Evolutionary conservation across 2,888 invertebrate species (phyloP).

Genomic region (Synanthedon myopaeformis): DNA sequence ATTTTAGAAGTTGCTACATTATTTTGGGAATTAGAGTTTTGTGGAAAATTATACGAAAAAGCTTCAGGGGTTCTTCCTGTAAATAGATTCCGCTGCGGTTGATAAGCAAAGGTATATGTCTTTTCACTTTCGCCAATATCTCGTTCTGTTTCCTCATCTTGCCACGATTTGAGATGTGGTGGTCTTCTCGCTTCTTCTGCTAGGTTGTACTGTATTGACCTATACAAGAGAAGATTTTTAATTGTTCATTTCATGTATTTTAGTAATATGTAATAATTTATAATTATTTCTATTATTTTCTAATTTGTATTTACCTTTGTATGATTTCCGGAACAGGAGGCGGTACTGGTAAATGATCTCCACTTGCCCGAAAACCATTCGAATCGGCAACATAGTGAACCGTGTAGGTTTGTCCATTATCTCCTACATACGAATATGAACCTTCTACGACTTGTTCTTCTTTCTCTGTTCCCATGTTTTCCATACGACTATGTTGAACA

Average conservation of each 20-base stretch:
- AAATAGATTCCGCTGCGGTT: constrained; percentile 39
- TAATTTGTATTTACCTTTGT: constrained; percentile 48
- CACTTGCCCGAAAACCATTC: constrained; percentile 81
- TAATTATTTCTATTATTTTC: background rate
- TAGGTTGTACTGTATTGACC: constrained; percentile 59
- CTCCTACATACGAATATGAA: constrained; percentile 73
- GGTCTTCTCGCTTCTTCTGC: constrained; percentile 61
- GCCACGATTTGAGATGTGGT: constrained; percentile 43
- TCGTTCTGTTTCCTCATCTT: constrained; percentile 32
- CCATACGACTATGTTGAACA: constrained; percentile 68
- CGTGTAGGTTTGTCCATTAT: constrained; percentile 72
- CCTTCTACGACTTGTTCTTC: constrained; percentile 73
- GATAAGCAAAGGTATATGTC: constrained; percentile 21
- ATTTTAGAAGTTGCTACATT: constrained; percentile 40
- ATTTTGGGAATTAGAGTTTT: constrained; percentile 33
- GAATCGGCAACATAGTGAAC: constrained; percentile 80
- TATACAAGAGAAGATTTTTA: constrained; percentile 12
- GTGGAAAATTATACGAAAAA: constrained; percentile 50
- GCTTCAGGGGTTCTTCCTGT: constrained; percentile 61
- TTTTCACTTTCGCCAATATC: constrained; percentile 31
- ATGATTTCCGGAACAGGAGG: constrained; percentile 81
- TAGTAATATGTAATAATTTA: background rate
- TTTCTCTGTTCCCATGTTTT: constrained; percentile 68
- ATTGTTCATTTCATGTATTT: background rate
- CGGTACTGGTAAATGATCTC: constrained; percentile 81